These are phyloP conservation scores for Alectoris magna DNA, from an alignment of 2,797 vertebrate species.

Conservation along the genomic window DNA sequence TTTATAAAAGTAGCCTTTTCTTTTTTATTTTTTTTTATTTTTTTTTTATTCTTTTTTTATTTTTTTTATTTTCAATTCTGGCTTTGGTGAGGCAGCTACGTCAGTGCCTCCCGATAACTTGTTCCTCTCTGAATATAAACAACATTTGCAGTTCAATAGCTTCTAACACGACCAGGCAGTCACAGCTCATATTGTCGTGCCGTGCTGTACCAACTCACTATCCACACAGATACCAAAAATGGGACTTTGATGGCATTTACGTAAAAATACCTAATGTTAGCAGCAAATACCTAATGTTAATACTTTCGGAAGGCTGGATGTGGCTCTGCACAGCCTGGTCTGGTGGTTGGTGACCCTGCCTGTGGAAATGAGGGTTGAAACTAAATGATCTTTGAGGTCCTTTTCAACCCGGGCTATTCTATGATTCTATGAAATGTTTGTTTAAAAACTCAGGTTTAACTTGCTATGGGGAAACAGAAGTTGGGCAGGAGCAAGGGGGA, in stretches of 20 bases:
- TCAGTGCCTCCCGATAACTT: conserved; percentile 21
- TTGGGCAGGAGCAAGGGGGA: neutral
- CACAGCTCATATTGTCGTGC: neutral
- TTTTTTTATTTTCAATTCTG: neutral
- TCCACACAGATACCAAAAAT: neutral
- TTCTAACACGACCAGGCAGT: conserved; percentile 5
- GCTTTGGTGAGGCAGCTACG: conserved; percentile 22
- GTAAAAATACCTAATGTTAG: neutral
- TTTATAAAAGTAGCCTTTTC: neutral
- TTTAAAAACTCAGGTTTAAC: neutral
- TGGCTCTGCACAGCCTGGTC: no score
- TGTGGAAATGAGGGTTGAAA: no score
- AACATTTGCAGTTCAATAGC: conserved; percentile 20
- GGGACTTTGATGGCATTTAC: neutral
- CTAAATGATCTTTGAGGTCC: no score
- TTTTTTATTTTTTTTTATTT: no score
- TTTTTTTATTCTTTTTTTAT: no score
- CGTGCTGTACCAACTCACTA: neutral
- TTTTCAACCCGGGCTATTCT: no score
- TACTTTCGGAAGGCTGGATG: neutral
- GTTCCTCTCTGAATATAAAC: conserved; percentile 30
- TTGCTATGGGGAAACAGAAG: neutral
- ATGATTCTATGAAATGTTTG: neutral
- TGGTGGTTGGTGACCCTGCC: no score
- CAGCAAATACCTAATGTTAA: neutral